These are phyloP conservation scores for Lineus longissimus DNA, from an alignment of 1,140 invertebrate genomes.

Conservation along the genomic window DNA sequence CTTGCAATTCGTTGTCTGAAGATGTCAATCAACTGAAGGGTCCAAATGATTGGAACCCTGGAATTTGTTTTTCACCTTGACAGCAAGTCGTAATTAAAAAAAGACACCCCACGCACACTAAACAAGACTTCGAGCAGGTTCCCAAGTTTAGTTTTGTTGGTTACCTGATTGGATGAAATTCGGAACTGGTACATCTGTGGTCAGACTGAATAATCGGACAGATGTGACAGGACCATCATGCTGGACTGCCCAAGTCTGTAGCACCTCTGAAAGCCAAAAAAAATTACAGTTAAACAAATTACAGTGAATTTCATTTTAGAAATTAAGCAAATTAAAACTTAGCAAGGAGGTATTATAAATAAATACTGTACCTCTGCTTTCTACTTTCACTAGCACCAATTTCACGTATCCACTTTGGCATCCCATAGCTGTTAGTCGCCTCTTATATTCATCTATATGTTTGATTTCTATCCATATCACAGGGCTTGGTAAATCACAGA, in stretches of 20 bases:
- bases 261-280: constrained; percentile 44
- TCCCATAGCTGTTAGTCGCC: constrained; percentile 61
- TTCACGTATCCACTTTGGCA: constrained; percentile 64
- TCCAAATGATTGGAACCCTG: too few relatives aligned
- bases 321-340: background rate
- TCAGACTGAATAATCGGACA: constrained; percentile 57
- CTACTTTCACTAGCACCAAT: constrained; percentile 57
- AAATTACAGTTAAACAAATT: too few relatives aligned
- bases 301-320: too few relatives aligned
- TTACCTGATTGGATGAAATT: too few relatives aligned
- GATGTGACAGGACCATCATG: constrained; percentile 63
- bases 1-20: too few relatives aligned
- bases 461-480: constrained; percentile 60
- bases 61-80: too few relatives aligned
- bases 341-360: too few relatives aligned
- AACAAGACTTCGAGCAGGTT: too few relatives aligned
- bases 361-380: constrained; percentile 39
- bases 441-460: constrained; percentile 37
- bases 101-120: too few relatives aligned
- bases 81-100: too few relatives aligned
- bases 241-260: constrained; percentile 56
- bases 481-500: constrained; percentile 58
- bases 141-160: too few relatives aligned
- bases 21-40: too few relatives aligned
- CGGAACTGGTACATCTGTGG: constrained; percentile 23